These are phyloP conservation scores for Cephonodes hylas DNA, from an alignment of 2,888 invertebrate species.

Conservation along the genomic window DNA sequence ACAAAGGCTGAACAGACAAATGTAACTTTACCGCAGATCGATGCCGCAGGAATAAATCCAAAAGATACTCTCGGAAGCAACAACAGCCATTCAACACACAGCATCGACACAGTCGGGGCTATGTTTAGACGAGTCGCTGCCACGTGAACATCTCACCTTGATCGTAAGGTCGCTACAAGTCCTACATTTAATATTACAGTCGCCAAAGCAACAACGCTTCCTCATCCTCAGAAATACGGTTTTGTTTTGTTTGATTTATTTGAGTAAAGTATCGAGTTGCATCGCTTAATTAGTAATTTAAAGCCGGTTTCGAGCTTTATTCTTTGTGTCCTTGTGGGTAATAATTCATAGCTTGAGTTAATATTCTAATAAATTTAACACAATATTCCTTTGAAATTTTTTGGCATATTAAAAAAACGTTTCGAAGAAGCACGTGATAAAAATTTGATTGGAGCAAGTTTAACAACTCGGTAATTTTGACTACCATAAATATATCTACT, in stretches of 20 bases:
- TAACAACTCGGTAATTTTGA: too few relatives aligned
- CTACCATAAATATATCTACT: too few relatives aligned
- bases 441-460: too few relatives aligned
- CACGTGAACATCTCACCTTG: constrained; percentile 21
- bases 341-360: too few relatives aligned
- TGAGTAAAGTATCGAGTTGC: neutral
- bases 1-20: neutral
- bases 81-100: neutral
- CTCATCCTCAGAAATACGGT: neutral
- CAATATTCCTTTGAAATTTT: too few relatives aligned
- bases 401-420: too few relatives aligned
- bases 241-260: neutral
- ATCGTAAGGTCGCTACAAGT: constrained; percentile 22
- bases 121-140: neutral
- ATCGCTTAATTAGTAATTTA: too few relatives aligned
- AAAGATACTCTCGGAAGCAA: neutral
- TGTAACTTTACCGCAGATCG: neutral
- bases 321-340: too few relatives aligned
- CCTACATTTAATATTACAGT: neutral
- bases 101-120: neutral
- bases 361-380: too few relatives aligned
- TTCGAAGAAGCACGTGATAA: too few relatives aligned
- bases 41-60: neutral
- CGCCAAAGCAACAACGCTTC: neutral
- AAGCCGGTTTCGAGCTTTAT: too few relatives aligned